These are phyloP conservation scores for Xestia c-nigrum DNA, from an alignment of 2,888 invertebrate species.

Conservation along the genomic window DNA sequence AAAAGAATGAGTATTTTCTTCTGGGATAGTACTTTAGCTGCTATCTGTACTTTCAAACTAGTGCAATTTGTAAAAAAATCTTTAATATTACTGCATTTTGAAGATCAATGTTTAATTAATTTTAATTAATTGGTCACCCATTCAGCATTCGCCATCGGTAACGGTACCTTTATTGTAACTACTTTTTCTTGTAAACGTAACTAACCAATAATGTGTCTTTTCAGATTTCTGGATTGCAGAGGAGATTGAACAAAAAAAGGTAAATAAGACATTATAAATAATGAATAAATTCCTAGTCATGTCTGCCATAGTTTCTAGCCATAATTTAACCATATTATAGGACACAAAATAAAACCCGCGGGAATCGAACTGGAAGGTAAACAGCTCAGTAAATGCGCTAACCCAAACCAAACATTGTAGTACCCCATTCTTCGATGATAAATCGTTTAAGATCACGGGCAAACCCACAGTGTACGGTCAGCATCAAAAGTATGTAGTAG, in stretches of 20 bases:
- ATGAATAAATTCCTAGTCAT: neutral
- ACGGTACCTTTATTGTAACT: neutral
- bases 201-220: constrained; percentile 15
- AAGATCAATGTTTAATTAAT: neutral
- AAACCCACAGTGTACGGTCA: constrained; percentile 20
- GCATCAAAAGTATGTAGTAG: neutral
- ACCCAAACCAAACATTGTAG: constrained; percentile 1
- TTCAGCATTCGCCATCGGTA: neutral
- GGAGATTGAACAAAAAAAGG: constrained; percentile 3
- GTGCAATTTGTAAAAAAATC: neutral
- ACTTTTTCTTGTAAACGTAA: neutral
- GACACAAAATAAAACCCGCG: neutral
- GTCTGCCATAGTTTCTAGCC: neutral
- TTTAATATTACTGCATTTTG: neutral
- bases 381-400: neutral
- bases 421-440: constrained; percentile 40
- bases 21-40: neutral
- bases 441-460: constrained; percentile 34
- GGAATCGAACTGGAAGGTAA: neutral
- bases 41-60: neutral
- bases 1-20: constrained; percentile 11
- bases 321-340: neutral
- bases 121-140: too few species aligned
- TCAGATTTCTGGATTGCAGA: constrained; percentile 30
- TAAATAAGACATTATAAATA: neutral